Base-by-base conservation (phyloP, 2,888 invertebrate genomes). In the Hydropsyche betteni region DNA sequence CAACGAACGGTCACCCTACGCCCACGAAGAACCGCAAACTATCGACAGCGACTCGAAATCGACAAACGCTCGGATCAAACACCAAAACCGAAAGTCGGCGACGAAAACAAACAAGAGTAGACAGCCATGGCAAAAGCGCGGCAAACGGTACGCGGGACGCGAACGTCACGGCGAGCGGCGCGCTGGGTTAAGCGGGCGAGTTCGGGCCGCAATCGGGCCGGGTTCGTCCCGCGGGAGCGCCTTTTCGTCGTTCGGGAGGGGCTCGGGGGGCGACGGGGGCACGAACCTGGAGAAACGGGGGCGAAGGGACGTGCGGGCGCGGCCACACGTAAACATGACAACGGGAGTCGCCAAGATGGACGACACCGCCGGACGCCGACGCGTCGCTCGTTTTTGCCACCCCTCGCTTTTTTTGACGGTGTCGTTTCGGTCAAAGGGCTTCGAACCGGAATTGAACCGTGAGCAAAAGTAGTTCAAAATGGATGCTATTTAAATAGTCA, bases 321-420 rank as follows among this genome's bases (percentile, higher is more conserved):
- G 16, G 64, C 34, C 64, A 36, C 64, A 36, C 34, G 64, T 64
- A 64, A 64, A 64, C 64, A 64, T 64, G 64, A 64, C 64, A 64
- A 55, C 55, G 55, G 33, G 12, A 10, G 12, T 12, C 64, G 64
- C 44, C 64, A 64, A 64, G 64, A 64, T 64, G 64, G 64, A 64
- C 64, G 64, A 64, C 64, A 33, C 4, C 36, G 34, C 64, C 0
- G 1, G 8, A 36, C 64, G 64, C 36, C 64, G 64, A 34, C 55
- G 55, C 33, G 6, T 2, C 33, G 14, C 7, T 1, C 64, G 64
- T 36, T 64, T 12, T 36, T 36, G 34, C 34, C 64, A 33, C 24
- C 3, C 64, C 64, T 3, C 24, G 34, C 34, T 3, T 0, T 10
- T 36, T 34, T 36, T 1, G 24, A 2, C 24, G 24, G 24, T 24